Evolutionary conservation across 2,113 vertebrate genomes (phyloP).

Genomic region (Hystrix brachyura): DNA sequence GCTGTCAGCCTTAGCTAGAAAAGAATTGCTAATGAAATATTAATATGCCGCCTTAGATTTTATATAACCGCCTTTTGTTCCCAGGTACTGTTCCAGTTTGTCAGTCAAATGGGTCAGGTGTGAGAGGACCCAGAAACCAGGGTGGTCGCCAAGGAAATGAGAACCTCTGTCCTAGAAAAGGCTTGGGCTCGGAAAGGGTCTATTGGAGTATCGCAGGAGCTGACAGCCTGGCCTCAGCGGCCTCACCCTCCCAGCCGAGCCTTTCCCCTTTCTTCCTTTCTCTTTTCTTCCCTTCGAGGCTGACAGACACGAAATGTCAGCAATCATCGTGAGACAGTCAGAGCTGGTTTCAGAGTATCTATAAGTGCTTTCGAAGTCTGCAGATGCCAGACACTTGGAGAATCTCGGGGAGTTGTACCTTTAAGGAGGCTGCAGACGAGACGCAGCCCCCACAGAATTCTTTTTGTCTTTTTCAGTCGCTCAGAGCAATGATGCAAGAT

Average conservation of each 20-base stretch:
- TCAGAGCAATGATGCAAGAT: not conserved
- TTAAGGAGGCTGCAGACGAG: constrained; percentile 72
- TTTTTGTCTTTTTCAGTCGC: not conserved
- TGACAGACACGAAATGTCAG: constrained; percentile 86
- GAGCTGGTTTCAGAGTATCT: constrained; percentile 78
- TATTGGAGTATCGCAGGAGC: not conserved
- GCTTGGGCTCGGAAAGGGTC: constrained; percentile 69
- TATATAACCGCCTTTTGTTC: constrained; percentile 92
- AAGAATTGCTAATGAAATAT: constrained; percentile 98
- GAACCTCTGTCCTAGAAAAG: not conserved
- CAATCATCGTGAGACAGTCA: constrained; percentile 85
- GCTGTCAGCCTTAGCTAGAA: constrained; percentile 93
- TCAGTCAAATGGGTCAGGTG: constrained; percentile 84
- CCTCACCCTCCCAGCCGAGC: constrained; percentile 63
- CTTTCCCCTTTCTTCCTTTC: not conserved
- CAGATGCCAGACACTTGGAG: constrained; percentile 82
- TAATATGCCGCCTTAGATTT: constrained; percentile 93
- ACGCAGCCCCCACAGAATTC: not conserved
- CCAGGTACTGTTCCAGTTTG: constrained; percentile 82
- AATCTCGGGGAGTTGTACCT: constrained; percentile 76
- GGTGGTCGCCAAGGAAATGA: constrained; percentile 45
- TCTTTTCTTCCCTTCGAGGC: not conserved
- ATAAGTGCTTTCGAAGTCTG: constrained; percentile 84
- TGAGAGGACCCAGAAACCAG: constrained; percentile 68
- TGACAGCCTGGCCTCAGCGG: constrained; percentile 26